These are phyloP conservation scores for Eucidaris tribuloides DNA, from an alignment of 35 echinoderm and acorn worm genomes.

Conservation along the genomic window DNA sequence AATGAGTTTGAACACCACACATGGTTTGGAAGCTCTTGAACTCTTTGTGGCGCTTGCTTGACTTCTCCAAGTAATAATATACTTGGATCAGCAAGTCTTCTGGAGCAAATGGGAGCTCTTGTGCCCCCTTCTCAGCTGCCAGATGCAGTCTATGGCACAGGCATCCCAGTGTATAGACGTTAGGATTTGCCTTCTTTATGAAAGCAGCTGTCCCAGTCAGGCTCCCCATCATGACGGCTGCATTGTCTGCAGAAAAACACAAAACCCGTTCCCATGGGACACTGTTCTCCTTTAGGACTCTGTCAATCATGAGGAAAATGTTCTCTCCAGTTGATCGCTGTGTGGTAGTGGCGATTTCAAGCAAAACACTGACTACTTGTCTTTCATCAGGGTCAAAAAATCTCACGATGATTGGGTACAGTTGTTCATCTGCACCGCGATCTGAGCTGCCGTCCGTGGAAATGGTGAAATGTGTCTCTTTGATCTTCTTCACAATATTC, in stretches of 20 bases:
- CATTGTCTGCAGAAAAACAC: slow-evolving; percentile 30
- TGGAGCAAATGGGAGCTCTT: slow-evolving; percentile 5
- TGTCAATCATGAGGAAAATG: slow-evolving; percentile 36
- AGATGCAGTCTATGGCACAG: slow-evolving; percentile 34
- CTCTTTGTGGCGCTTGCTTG: slow-evolving; percentile 33
- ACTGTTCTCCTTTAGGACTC: neutral
- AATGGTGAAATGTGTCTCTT: slow-evolving; percentile 36
- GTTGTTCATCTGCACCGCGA: slow-evolving; percentile 53
- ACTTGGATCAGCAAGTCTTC: slow-evolving; percentile 40
- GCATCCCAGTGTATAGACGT: neutral
- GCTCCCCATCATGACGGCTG: slow-evolving; percentile 44
- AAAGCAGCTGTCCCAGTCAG: slow-evolving; percentile 37
- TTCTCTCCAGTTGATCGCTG: slow-evolving; percentile 43
- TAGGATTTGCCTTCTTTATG: slow-evolving; percentile 28
- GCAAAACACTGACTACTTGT: slow-evolving; percentile 22
- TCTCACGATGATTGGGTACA: slow-evolving; percentile 54
- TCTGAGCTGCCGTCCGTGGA: slow-evolving; percentile 59
- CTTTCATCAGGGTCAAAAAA: slow-evolving; percentile 42
- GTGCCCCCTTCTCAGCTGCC: slow-evolving; percentile 39
- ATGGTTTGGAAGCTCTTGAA: slow-evolving; percentile 13
- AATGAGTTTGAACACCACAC: slow-evolving; percentile 33
- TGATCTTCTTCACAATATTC: slow-evolving; percentile 25
- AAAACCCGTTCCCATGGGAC: slow-evolving; percentile 32
- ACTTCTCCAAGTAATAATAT: slow-evolving; percentile 56
- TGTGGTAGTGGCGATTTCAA: slow-evolving; percentile 42